A percentile compares a stretch with the other conserved stretches of the same genome.
phyloP scores from a whole-genome alignment of 2,797 vertebrate species.

The Mormyrops boulengeri region DNA sequence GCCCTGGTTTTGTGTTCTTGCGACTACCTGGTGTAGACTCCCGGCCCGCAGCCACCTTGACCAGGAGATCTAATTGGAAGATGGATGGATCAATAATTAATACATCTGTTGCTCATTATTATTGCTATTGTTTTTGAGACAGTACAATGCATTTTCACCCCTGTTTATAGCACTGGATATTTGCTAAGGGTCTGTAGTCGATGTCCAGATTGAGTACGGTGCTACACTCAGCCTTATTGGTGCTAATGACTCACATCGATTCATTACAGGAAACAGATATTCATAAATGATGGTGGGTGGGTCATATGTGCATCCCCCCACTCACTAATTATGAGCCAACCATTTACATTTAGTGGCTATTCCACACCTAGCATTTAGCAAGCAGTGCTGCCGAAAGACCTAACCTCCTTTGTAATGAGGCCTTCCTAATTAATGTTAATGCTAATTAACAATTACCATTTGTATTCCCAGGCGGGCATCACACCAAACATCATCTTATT shows the following conservation, averaged over 20 bases:
- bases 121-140: not conserved
- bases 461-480: not conserved
- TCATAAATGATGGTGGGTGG: not conserved
- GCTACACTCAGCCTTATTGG: not conserved
- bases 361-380: not conserved
- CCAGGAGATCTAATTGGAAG: not conserved
- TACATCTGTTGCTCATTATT: not conserved
- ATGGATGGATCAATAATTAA: not conserved
- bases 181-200: not conserved
- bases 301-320: not conserved
- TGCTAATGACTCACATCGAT: not conserved
- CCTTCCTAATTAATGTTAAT: not conserved
- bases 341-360: slow-evolving; percentile 1
- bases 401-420: not conserved
- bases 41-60: not conserved
- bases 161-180: not conserved
- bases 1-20: not conserved
- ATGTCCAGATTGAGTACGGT: not conserved
- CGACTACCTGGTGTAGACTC: not conserved
- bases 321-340: not conserved
- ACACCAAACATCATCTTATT: not conserved
- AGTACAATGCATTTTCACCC: not conserved
- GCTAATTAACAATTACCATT: not conserved
- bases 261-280: not conserved
- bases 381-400: not conserved